phyloP scores from a whole-genome alignment of 2,113 vertebrate species.

The Thamnaconus septentrionalis region DNA sequence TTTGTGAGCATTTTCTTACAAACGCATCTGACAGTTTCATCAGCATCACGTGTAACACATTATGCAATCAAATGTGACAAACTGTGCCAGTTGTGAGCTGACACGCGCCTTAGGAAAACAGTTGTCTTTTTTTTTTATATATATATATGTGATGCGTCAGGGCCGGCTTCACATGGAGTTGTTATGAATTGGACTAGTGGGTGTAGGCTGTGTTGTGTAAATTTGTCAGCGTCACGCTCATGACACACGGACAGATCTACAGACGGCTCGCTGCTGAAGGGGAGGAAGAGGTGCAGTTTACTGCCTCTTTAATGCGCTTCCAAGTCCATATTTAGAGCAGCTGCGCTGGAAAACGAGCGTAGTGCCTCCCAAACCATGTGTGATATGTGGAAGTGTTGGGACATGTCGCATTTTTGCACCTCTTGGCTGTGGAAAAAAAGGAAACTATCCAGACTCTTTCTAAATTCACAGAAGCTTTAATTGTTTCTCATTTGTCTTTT shows the following conservation, averaged over 20 bases:
- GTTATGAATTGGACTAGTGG: slow-evolving; percentile 41
- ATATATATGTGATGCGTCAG: too few species aligned
- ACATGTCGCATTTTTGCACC: not conserved
- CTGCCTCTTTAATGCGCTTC: slow-evolving; percentile 9
- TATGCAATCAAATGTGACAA: too few species aligned
- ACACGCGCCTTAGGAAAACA: too few species aligned
- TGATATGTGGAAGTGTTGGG: too few species aligned
- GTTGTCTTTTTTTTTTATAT: too few species aligned
- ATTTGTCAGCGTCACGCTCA: slow-evolving; percentile 71
- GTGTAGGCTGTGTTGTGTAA: slow-evolving; percentile 64
- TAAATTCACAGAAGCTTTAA: too few species aligned
- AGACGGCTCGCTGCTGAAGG: slow-evolving; percentile 27
- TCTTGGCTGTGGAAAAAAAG: not conserved
- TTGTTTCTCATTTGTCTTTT: not conserved
- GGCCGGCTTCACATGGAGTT: slow-evolving; percentile 1
- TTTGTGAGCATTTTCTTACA: too few species aligned
- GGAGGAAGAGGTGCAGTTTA: not conserved
- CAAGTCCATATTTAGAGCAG: slow-evolving; percentile 3
- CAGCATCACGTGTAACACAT: too few species aligned
- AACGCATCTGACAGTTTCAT: too few species aligned
- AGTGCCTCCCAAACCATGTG: not conserved
- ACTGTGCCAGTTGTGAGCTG: too few species aligned
- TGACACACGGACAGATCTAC: slow-evolving; percentile 46
- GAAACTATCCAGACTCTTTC: not conserved
- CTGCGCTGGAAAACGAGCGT: not conserved